phyloP scores from a whole-genome alignment of 2,888 invertebrate species.

The Latheticus oryzae region DNA sequence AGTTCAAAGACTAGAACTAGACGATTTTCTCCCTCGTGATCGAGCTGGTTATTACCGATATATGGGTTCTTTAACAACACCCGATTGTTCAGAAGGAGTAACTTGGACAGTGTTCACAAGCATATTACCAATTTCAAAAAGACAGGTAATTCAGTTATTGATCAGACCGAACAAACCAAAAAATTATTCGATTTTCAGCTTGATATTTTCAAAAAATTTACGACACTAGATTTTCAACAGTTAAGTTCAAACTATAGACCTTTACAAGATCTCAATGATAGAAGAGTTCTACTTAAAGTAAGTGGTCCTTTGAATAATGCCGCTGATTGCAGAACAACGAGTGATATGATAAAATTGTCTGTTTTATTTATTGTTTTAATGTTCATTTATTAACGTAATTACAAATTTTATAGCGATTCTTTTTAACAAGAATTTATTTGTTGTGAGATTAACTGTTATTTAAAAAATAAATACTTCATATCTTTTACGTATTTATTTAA shows the following conservation, averaged over 20 bases:
- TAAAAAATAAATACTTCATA: too few species aligned
- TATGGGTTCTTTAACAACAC: constrained; percentile 81
- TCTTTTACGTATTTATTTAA: too few species aligned
- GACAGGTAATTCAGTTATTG: constrained; percentile 46
- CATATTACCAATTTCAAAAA: constrained; percentile 67
- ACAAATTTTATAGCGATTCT: too few species aligned
- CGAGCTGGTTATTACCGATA: constrained; percentile 66
- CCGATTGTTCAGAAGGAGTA: constrained; percentile 79
- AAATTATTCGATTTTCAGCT: too few species aligned
- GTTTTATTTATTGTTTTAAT: neutral
- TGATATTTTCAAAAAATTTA: neutral
- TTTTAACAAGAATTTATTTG: too few species aligned
- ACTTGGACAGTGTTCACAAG: constrained; percentile 76
- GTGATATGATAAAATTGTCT: neutral
- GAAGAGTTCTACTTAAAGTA: constrained; percentile 52
- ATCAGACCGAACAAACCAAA: too few species aligned
- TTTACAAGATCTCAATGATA: constrained; percentile 61
- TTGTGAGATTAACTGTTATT: too few species aligned
- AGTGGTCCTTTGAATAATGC: constrained; percentile 38
- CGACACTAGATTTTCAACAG: too few species aligned
- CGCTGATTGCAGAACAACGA: neutral
- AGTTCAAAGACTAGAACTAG: constrained; percentile 8
- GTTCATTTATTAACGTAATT: neutral
- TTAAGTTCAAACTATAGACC: constrained; percentile 67
- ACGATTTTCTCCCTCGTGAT: constrained; percentile 22